Evolutionary conservation across 2,797 vertebrate species (phyloP).

Genomic region (Harpagifer antarcticus): DNA sequence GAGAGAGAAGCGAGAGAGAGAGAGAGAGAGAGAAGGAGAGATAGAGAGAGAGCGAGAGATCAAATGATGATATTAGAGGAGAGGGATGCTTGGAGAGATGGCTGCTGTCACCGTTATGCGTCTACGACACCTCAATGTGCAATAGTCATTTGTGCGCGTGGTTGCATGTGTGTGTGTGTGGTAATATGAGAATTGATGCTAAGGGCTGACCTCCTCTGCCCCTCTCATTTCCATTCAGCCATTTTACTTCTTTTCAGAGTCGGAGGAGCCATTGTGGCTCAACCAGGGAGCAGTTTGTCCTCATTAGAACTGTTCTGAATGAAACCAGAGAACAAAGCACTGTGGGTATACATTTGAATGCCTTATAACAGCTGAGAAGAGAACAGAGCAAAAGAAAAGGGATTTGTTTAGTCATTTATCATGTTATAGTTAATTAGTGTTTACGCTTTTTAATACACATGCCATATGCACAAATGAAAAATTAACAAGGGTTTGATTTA

Average conservation of each 20-base stretch:
- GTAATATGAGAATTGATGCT: slow-evolving; percentile 91
- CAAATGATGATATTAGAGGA: slow-evolving; percentile 83
- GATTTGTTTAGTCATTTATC: slow-evolving; percentile 54
- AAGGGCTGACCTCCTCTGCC: slow-evolving; percentile 81
- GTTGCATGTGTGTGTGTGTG: slow-evolving; percentile 56
- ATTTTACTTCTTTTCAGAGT: slow-evolving; percentile 85
- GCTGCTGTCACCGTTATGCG: slow-evolving; percentile 79
- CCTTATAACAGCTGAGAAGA: slow-evolving; percentile 74
- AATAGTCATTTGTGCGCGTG: slow-evolving; percentile 85
- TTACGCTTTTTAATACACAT: slow-evolving; percentile 65
- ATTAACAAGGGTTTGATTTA: slow-evolving; percentile 68
- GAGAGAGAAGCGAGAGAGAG: slow-evolving; percentile 69
- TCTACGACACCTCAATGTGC: slow-evolving; percentile 84
- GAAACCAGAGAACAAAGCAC: slow-evolving; percentile 88
- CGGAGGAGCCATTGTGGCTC: slow-evolving; percentile 88
- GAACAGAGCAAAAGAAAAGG: slow-evolving; percentile 6
- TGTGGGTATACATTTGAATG: slow-evolving; percentile 78
- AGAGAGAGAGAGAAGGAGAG: slow-evolving; percentile 67
- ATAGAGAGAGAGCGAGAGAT: slow-evolving; percentile 70
- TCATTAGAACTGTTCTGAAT: slow-evolving; percentile 92
- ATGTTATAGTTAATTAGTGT: slow-evolving; percentile 67
- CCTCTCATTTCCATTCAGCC: slow-evolving; percentile 86
- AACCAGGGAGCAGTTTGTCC: slow-evolving; percentile 91
- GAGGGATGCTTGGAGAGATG: slow-evolving; percentile 78
- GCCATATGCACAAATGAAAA: slow-evolving; percentile 69